Evolutionary conservation across 2,888 invertebrate species (phyloP), one percentile per base, ranked within the genome.

Genomic region (Pristionchus fissidentatus): DNA sequence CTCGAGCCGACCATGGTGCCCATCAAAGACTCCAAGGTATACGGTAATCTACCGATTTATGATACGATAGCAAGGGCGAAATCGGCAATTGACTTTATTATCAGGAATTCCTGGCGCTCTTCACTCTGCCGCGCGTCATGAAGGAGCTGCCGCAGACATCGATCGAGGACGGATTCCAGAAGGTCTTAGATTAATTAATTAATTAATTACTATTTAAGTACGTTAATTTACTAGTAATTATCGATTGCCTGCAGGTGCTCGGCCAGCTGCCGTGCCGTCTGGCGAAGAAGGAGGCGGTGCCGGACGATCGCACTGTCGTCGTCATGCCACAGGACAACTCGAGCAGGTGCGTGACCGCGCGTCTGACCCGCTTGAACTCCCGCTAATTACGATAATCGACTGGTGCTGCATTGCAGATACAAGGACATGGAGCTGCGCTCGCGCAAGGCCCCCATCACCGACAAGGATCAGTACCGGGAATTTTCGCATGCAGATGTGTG

Each of bases 311-410:
- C 7, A 29, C n/a, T 5, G 15, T 8, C 15, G 0, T 82, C 4
- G 29, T 22, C 3, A 82, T 82, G 70, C 82, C 82, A 13, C 70
- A 70, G 52, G 82, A 82, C 29, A 82, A 82, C 41, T 82, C 82
- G 70, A 82, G 82, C 82, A 82, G 70, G 82, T 82, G 10, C 13
- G 29, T 73, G 46, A 46, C 46, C 29, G 46, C 0, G 10, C 19
- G 26, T 62, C 29, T 62, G 32, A 62, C 60, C 32, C 60, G 66
- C 38, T 66, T 66, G 66, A 66, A 66, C 66, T 22, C 57, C 22
- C 32, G 19, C 73, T n/a, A 3, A 19, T 46, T 46, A 73, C 46
- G 26, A 35, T 73, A 46, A 15, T 29, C 35, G n/a, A 35, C 29
- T 29, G n/a, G 2, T 35, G 10, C 10, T 49, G 49, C 10, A 8